Evolutionary conservation across 2,113 vertebrate species (phyloP).

Genomic region (Perca schrenkii): DNA sequence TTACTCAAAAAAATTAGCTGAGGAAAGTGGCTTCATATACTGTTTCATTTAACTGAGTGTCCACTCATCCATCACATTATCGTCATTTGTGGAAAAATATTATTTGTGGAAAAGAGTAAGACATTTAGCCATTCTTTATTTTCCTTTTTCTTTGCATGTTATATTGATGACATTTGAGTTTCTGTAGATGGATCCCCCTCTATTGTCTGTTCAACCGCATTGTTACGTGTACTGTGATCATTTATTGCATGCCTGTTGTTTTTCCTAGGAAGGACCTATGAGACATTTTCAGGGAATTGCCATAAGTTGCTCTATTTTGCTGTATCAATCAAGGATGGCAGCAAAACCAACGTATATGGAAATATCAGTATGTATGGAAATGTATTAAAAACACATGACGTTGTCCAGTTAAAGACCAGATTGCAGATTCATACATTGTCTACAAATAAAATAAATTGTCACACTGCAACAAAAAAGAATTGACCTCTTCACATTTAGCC

Average conservation of each 20-base stretch:
- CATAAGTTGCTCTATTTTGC: not conserved
- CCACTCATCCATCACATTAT: not conserved
- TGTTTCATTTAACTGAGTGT: not conserved
- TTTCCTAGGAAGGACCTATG: not conserved
- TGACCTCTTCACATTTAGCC: not conserved
- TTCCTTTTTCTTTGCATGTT: not conserved
- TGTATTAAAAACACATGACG: not conserved
- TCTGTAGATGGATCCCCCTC: not conserved
- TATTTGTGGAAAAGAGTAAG: not conserved
- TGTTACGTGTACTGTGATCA: not conserved
- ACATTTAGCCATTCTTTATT: no score
- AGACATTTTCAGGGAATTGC: not conserved
- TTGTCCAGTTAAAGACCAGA: not conserved
- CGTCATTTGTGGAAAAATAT: not conserved
- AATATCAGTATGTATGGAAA: not conserved
- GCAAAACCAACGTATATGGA: not conserved
- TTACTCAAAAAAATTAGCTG: no score
- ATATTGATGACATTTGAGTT: not conserved
- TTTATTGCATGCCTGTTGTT: not conserved
- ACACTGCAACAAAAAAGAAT: not conserved
- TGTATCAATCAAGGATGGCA: not conserved
- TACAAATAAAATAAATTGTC: constrained; percentile 12
- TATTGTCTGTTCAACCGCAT: not conserved
- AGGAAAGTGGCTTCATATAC: not conserved
- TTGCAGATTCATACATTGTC: not conserved